Conservation (phyloP, 2,113 vertebrate genomes). For the Coracopsis vasa region DNA sequence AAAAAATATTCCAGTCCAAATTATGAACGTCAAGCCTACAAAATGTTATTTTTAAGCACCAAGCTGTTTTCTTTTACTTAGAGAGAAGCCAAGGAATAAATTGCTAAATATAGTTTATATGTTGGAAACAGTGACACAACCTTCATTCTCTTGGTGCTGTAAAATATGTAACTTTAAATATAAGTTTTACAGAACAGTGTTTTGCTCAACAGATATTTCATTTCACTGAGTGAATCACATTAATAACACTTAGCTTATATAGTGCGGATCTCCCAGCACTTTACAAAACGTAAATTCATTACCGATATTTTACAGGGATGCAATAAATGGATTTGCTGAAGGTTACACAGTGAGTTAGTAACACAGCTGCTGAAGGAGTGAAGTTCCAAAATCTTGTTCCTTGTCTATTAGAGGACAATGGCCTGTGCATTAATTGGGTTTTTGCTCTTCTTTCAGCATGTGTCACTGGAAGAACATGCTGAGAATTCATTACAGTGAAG, state of each 20-base stretch:
- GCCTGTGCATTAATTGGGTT: not conserved
- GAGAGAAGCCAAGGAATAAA: constrained; percentile 64
- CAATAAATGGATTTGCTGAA: constrained; percentile 63
- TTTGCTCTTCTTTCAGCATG: not conserved
- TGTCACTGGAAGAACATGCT: not conserved
- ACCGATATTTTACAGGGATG: constrained; percentile 57
- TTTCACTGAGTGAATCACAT: constrained; percentile 66
- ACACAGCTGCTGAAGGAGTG: not conserved
- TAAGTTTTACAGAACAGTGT: constrained; percentile 47
- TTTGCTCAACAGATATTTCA: constrained; percentile 59
- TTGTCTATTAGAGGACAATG: not conserved
- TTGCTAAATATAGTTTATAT: constrained; percentile 67
- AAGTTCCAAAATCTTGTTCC: constrained; percentile 27
- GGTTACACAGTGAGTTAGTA: constrained; percentile 41
- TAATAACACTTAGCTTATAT: constrained; percentile 65
- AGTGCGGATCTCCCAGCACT: constrained; percentile 52
- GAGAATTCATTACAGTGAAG: not conserved
- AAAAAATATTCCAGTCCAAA: constrained; percentile 34
- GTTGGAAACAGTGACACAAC: constrained; percentile 65
- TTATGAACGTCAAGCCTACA: constrained; percentile 54
- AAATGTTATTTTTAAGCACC: constrained; percentile 66
- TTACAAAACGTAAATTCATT: constrained; percentile 67
- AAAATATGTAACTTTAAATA: constrained; percentile 67
- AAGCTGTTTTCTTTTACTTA: constrained; percentile 64
- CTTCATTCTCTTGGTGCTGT: constrained; percentile 54